These are phyloP conservation scores for Sesia bembeciformis DNA, from an alignment of 2,888 invertebrate genomes.

Conservation along the genomic window DNA sequence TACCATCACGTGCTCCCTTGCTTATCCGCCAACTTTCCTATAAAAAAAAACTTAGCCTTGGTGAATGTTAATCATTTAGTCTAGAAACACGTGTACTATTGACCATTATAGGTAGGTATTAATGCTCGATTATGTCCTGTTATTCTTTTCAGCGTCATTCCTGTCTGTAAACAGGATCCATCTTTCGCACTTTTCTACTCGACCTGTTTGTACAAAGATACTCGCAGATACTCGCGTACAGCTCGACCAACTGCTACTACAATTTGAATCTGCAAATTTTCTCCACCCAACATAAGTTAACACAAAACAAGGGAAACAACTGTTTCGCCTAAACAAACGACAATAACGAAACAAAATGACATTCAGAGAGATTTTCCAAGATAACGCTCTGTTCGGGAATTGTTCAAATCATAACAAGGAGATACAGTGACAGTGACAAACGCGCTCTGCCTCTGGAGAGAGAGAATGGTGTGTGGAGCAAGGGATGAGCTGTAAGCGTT, in stretches of 20 bases:
- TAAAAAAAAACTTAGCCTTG: not conserved
- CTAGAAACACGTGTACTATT: too few species aligned
- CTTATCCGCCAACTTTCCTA: not conserved
- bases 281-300: not conserved
- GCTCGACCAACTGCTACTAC: not conserved
- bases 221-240: not conserved
- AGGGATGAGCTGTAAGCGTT: constrained; percentile 5
- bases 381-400: constrained; percentile 45
- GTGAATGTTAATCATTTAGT: too few species aligned
- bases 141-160: too few species aligned
- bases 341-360: constrained; percentile 11
- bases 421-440: constrained; percentile 53
- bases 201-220: too few species aligned
- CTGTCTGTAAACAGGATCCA: too few species aligned
- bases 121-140: too few species aligned
- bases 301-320: not conserved
- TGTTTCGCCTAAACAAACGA: constrained; percentile 1
- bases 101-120: too few species aligned
- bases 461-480: constrained; percentile 11
- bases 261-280: too few species aligned
- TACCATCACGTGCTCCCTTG: not conserved
- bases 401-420: constrained; percentile 48
- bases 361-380: constrained; percentile 23
- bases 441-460: constrained; percentile 29
- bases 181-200: too few species aligned